Percentiles rank a stretch among this genome's conserved stretches.
Conservation (phyloP, 53 echinoderm and acorn worm genomes). For the Echinometra lucunter region DNA sequence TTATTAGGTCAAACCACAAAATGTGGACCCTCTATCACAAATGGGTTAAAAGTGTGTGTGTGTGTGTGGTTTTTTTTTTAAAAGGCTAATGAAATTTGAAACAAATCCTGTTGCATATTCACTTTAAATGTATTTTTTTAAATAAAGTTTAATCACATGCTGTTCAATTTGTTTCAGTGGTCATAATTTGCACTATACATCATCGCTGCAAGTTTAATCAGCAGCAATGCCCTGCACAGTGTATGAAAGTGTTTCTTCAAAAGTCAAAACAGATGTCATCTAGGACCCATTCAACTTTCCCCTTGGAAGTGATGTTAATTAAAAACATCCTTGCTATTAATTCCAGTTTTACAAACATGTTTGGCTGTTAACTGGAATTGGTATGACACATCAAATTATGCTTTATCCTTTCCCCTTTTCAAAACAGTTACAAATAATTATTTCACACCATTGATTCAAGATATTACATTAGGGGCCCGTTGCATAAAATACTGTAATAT, state of each 20-base stretch:
- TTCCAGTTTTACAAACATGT: not conserved
- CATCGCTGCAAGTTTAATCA: too few relatives aligned
- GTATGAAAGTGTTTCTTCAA: not conserved
- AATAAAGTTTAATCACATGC: too few relatives aligned
- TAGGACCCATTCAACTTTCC: not conserved
- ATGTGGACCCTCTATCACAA: too few relatives aligned
- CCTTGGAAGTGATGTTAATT: not conserved
- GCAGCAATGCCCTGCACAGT: not conserved
- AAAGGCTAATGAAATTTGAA: too few relatives aligned
- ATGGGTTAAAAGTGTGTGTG: too few relatives aligned
- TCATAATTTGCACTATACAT: too few relatives aligned
- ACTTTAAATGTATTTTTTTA: not conserved
- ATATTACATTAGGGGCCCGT: not conserved
- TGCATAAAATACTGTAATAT: too few relatives aligned
- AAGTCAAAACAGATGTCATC: not conserved
- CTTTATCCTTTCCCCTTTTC: not conserved
- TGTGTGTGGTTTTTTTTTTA: too few relatives aligned
- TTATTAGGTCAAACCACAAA: too few relatives aligned
- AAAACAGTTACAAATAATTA: not conserved
- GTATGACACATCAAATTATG: not conserved
- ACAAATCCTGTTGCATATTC: not conserved
- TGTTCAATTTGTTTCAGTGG: too few relatives aligned
- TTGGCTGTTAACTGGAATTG: not conserved
- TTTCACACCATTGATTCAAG: not conserved
- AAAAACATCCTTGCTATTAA: constrained; percentile 16